A percentile compares a stretch with the other conserved stretches of the same genome.
Evolutionary conservation across 2,113 vertebrate genomes (phyloP).

Genomic region (Cheirogaleus medius): DNA sequence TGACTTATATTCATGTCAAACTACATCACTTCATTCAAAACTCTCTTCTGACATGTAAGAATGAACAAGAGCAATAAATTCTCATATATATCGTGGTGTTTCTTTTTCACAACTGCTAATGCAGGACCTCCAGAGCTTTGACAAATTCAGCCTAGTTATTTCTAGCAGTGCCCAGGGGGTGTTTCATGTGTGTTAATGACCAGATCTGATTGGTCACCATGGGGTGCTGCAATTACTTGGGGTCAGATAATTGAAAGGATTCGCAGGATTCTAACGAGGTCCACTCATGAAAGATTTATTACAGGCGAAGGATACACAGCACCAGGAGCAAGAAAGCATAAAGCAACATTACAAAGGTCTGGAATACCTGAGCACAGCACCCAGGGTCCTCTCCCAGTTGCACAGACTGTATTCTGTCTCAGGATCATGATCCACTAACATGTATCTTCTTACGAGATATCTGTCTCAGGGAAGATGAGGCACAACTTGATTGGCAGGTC

Average conservation of each 20-base stretch:
- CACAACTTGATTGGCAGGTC: not conserved
- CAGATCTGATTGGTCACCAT: constrained; percentile 24
- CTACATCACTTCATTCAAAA: not conserved
- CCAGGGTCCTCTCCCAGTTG: not conserved
- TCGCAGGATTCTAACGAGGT: constrained; percentile 63
- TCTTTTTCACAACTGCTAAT: not conserved
- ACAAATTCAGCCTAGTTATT: constrained; percentile 47
- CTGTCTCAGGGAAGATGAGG: not conserved
- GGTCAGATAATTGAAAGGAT: constrained; percentile 63
- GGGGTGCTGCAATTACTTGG: constrained; percentile 42
- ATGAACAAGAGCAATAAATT: not conserved
- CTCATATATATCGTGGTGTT: not conserved
- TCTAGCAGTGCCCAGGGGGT: not conserved
- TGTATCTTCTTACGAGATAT: not conserved
- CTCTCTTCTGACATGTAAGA: not conserved
- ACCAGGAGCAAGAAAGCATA: not conserved
- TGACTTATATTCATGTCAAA: not conserved
- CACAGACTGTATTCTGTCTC: not conserved
- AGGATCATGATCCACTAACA: not conserved
- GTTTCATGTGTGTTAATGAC: constrained; percentile 58
- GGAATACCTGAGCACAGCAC: not conserved
- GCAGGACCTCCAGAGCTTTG: not conserved
- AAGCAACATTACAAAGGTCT: not conserved
- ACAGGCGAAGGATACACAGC: not conserved
- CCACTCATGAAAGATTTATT: constrained; percentile 62